These are phyloP conservation scores for Drosophila affinis DNA, from an alignment of 2,888 invertebrate genomes.

Conservation along the genomic window DNA sequence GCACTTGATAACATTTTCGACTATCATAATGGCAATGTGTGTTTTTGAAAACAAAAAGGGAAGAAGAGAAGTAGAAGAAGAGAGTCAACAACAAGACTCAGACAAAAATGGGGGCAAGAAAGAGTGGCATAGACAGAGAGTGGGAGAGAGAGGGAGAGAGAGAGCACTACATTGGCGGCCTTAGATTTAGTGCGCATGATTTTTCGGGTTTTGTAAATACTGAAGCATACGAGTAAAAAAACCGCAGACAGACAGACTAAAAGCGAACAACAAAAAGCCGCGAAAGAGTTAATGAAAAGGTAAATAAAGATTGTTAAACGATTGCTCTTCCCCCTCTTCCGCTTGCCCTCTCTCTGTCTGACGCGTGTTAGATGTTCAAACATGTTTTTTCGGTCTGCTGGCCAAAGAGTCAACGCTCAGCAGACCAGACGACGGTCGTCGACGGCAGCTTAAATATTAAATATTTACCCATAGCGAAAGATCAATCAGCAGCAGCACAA, in stretches of 20 bases:
- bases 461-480: slow-evolving; percentile 72
- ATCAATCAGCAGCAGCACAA: slow-evolving; percentile 60
- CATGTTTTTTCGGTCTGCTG: slow-evolving; percentile 51
- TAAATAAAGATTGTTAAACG: slow-evolving; percentile 63
- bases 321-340: slow-evolving; percentile 40
- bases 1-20: slow-evolving; percentile 45
- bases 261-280: slow-evolving; percentile 46
- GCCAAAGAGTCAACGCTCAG: slow-evolving; percentile 39
- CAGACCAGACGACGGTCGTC: background rate
- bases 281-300: slow-evolving; percentile 74
- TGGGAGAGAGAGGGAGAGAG: slow-evolving; percentile 4
- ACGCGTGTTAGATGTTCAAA: slow-evolving; percentile 46
- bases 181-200: slow-evolving; percentile 47
- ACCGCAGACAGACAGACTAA: slow-evolving; percentile 33
- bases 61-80: slow-evolving; percentile 30
- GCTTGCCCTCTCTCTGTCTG: slow-evolving; percentile 14
- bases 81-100: slow-evolving; percentile 40
- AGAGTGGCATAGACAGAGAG: slow-evolving; percentile 1
- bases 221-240: slow-evolving; percentile 4
- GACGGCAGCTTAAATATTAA: slow-evolving; percentile 52
- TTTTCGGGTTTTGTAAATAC: slow-evolving; percentile 48
- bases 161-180: slow-evolving; percentile 30
- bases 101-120: slow-evolving; percentile 22
- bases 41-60: slow-evolving; percentile 20
- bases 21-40: slow-evolving; percentile 59